These are phyloP conservation scores for Hyaena hyaena DNA, from an alignment of 2,113 vertebrate genomes.

Conservation along the genomic window DNA sequence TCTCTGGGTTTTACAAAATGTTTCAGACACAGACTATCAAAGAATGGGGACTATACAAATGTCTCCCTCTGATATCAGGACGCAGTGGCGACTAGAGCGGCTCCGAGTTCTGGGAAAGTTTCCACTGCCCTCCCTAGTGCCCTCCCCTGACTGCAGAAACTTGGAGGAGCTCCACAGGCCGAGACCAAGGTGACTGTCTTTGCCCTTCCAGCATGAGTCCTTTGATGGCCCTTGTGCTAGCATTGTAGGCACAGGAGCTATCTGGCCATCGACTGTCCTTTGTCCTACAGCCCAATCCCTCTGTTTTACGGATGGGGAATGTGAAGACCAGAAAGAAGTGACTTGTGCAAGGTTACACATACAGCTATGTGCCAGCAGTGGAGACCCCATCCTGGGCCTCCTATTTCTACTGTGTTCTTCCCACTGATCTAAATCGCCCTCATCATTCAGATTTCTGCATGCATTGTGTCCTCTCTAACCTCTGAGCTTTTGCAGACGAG, in stretches of 20 bases:
- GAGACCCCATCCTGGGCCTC: neutral
- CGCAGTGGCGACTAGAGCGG: slow-evolving; percentile 27
- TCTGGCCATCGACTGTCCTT: neutral
- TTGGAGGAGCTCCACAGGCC: neutral
- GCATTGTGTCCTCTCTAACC: neutral
- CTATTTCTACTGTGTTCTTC: neutral
- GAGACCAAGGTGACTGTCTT: slow-evolving; percentile 61
- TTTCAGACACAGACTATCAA: slow-evolving; percentile 66
- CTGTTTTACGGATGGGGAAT: neutral
- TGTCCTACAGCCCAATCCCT: neutral
- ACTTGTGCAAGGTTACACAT: neutral
- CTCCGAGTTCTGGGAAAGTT: slow-evolving; percentile 34
- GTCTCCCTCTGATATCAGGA: slow-evolving; percentile 67
- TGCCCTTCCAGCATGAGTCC: neutral
- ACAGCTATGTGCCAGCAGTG: rapidly evolving
- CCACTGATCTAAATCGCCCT: neutral
- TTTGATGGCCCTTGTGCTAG: neutral
- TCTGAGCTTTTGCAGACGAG: neutral
- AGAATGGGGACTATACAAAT: slow-evolving; percentile 64
- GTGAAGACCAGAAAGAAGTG: neutral
- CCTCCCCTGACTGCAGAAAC: neutral
- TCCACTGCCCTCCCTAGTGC: slow-evolving; percentile 39
- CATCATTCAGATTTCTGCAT: neutral
- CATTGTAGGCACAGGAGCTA: neutral
- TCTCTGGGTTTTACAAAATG: slow-evolving; percentile 57